These are phyloP conservation scores for Astropecten irregularis DNA, from an alignment of 53 echinoderm and acorn worm species.

Conservation along the genomic window DNA sequence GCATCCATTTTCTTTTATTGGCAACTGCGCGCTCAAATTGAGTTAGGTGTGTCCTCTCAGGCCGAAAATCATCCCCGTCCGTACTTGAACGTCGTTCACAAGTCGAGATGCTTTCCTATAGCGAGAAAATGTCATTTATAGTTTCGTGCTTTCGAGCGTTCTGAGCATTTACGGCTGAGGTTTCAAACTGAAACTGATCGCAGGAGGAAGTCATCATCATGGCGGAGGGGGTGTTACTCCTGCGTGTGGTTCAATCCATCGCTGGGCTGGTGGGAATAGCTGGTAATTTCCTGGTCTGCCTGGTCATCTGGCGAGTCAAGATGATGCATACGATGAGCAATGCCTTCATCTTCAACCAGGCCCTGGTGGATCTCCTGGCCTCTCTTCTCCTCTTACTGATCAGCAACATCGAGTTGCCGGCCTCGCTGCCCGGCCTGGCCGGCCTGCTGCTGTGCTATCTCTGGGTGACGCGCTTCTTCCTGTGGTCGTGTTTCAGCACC, in stretches of 20 bases:
- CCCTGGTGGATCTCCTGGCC: slow-evolving; percentile 74
- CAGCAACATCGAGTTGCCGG: slow-evolving; percentile 10
- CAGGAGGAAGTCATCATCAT: no score
- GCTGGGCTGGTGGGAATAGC: slow-evolving; percentile 51
- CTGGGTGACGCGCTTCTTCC: slow-evolving; percentile 79
- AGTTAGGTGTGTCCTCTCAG: no score
- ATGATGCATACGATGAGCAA: slow-evolving; percentile 70
- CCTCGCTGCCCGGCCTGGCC: not conserved
- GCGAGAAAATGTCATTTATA: no score
- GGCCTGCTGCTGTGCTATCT: slow-evolving; percentile 75
- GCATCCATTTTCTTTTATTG: no score
- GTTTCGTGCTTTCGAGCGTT: no score
- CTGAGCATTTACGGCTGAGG: no score
- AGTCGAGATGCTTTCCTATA: no score
- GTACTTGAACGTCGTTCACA: no score
- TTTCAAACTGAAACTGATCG: no score
- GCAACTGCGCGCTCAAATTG: no score
- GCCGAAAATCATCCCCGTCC: no score
- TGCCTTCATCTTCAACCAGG: slow-evolving; percentile 84
- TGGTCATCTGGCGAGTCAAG: slow-evolving; percentile 61
- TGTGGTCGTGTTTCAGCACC: slow-evolving; percentile 70
- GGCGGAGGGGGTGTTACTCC: not conserved
- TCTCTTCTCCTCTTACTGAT: slow-evolving; percentile 64
- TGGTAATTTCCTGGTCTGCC: slow-evolving; percentile 73
- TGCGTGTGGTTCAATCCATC: slow-evolving; percentile 12